Conservation (phyloP, 92 coral and sea anemone genomes). For the Metridium senile region DNA sequence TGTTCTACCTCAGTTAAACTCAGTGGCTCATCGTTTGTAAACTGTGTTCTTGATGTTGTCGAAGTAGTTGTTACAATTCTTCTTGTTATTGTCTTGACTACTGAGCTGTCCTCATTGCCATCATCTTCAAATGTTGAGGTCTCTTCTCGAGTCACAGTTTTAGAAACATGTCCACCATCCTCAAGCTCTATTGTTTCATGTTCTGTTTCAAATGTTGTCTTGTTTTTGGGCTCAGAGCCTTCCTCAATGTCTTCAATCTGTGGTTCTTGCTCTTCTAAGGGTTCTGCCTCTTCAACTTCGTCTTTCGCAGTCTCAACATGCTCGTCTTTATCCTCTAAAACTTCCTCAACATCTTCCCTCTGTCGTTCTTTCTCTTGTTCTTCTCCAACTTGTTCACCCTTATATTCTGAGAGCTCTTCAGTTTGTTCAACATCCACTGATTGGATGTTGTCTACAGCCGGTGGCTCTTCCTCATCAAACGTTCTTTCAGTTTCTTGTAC, state of each 20-base stretch:
- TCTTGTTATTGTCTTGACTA: not conserved
- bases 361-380: not conserved
- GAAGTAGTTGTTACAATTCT: not conserved
- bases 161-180: constrained; percentile 15
- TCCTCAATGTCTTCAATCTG: constrained; percentile 8
- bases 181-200: constrained; percentile 18
- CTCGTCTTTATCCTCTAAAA: not conserved
- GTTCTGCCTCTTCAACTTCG: not conserved
- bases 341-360: constrained; percentile 6
- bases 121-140: constrained; percentile 10
- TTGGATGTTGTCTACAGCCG: not conserved
- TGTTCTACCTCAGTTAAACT: constrained; percentile 6
- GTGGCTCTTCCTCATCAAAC: not conserved
- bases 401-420: not conserved
- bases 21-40: not conserved
- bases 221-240: not conserved
- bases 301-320: not conserved
- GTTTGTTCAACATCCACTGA: not conserved
- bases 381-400: constrained; percentile 13
- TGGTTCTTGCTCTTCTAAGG: not conserved
- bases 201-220: constrained; percentile 19
- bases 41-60: not conserved
- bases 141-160: constrained; percentile 26
- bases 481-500: constrained; percentile 1
- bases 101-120: not conserved